Conservation (phyloP, 2,113 vertebrate species). For the Grammomys surdaster region DNA sequence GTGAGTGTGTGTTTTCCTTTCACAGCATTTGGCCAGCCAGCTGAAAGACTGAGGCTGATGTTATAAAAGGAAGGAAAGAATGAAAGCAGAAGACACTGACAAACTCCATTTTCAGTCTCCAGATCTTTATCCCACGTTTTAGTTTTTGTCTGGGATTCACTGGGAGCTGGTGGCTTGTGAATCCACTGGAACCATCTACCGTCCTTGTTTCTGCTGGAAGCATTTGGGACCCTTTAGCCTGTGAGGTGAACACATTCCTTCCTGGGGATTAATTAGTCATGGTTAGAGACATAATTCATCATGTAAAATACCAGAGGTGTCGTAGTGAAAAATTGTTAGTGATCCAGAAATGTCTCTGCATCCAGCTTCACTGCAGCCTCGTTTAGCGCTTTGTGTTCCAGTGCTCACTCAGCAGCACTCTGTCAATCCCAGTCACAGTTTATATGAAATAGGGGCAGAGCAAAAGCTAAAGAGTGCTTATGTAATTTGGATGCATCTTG, state of each 20-base stretch:
- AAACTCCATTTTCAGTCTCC: neutral
- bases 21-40: constrained; percentile 51
- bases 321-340: constrained; percentile 56
- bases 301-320: constrained; percentile 74
- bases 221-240: neutral
- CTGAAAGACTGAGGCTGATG: constrained; percentile 41
- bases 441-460: constrained; percentile 4
- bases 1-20: constrained; percentile 62
- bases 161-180: neutral
- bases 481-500: neutral
- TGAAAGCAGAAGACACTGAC: neutral
- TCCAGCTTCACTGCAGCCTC: neutral
- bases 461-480: neutral
- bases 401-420: constrained; percentile 19
- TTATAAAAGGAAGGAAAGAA: neutral
- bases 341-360: constrained; percentile 61
- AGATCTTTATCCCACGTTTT: neutral
- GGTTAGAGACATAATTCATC: constrained; percentile 65
- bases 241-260: constrained; percentile 65
- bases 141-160: neutral
- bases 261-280: constrained; percentile 61
- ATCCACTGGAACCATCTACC: neutral
- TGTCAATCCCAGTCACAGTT: neutral
- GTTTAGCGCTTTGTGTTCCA: neutral
- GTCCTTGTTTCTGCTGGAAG: neutral